Evolutionary conservation across 1,140 invertebrate species (phyloP), one percentile per base, ranked within the genome.

Genomic region (Temnothorax longispinosus): DNA sequence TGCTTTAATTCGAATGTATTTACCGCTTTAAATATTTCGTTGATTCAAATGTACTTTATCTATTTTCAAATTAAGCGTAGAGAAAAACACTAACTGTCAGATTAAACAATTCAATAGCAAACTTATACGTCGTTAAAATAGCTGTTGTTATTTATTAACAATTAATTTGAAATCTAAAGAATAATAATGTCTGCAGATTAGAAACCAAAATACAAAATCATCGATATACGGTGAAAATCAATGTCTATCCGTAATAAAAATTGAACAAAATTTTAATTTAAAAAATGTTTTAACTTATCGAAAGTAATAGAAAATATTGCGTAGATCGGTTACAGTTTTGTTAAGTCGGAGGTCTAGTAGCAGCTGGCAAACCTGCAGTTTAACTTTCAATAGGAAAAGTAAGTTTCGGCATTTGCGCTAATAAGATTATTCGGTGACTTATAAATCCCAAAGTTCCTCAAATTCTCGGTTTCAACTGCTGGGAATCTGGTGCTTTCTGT

Each of bases 361-460:
- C 54, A 69, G 38, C 35, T 88, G 77, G 35, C 5, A 35, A 10
- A 13, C 44, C 27, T 27, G 27, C 10, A 75, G 62, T 50, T 86
- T 54, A 21, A 58, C 15, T 62, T 60, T 44, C 41, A 7, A 21
- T n/a, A 32, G n/a, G 15, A 56, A 88, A 77, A 74, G 54, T 35
- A 62, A 86, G 47, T 75, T 86, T 76, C 21, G 41, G 38, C 44
- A 50, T 81, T 81, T 38, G 18, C 35, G 7, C 58, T 75, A 76
- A 89, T 87, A 65, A 10, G 84, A 82, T 82, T 87, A 81, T 18
- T 56, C 52, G 44, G 38, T 10, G 62, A 38, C 44, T 85, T 74
- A 52, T 74, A 52, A 76, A 82, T 87, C 41, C 47, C 47, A 21
- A 82, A 81, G 76, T 86, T 86, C 27, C 27, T 27, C 27, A 27